A percentile compares a stretch with the other conserved stretches of the same genome.
phyloP scores from a whole-genome alignment of 2,797 vertebrate genomes.

The Cuniculus paca region DNA sequence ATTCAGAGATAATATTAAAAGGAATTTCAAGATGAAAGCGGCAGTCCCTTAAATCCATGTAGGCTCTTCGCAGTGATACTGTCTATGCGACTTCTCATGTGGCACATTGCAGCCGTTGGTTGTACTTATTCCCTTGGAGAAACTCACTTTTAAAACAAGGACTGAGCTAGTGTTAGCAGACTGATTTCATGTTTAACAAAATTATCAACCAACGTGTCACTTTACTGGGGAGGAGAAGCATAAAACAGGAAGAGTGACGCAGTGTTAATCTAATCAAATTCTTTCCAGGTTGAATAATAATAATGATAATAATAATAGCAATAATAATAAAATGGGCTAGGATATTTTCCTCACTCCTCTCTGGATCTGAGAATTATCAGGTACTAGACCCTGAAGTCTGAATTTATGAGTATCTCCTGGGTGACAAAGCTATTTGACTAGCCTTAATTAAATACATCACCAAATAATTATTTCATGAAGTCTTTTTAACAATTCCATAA shows the following conservation, averaged over 20 bases:
- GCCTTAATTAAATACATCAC: not conserved
- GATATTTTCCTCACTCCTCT: not conserved
- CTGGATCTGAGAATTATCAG: not conserved
- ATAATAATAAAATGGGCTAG: not conserved
- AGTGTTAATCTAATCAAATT: not conserved
- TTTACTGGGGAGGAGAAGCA: not conserved
- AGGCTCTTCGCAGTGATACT: too few species aligned
- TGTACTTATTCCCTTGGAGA: not conserved
- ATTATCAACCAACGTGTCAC: not conserved
- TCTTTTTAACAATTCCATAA: not conserved
- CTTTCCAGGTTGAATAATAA: not conserved
- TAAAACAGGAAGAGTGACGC: not conserved
- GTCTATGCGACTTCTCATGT: not conserved
- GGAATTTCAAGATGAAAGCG: not conserved
- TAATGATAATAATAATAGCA: not conserved
- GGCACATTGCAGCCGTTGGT: too few species aligned
- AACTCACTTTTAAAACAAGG: not conserved
- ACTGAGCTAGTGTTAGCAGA: not conserved
- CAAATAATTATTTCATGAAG: not conserved
- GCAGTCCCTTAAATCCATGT: not conserved
- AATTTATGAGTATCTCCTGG: slow-evolving; percentile 19
- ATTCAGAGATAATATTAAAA: too few species aligned
- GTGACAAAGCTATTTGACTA: not conserved
- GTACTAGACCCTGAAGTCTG: not conserved
- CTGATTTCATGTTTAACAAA: not conserved